These are phyloP conservation scores for Malurus melanocephalus DNA, from an alignment of 2,113 vertebrate genomes.

Conservation along the genomic window DNA sequence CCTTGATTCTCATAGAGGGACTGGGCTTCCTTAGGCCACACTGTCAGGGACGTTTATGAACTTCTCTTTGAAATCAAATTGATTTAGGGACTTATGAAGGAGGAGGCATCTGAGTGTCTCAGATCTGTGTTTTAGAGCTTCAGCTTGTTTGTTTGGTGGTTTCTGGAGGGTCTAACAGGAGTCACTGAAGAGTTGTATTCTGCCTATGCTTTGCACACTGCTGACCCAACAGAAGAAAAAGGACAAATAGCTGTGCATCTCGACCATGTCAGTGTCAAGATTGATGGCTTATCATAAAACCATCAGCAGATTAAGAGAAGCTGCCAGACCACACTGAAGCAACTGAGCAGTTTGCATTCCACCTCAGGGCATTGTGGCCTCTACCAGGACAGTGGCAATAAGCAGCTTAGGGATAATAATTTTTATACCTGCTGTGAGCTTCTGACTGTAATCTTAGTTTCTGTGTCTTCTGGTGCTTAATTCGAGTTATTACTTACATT, in stretches of 20 bases:
- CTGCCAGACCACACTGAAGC: neutral
- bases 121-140: neutral
- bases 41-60: neutral
- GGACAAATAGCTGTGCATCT: neutral
- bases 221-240: neutral
- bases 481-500: neutral
- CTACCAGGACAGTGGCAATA: neutral
- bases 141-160: neutral
- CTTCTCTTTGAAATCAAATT: neutral
- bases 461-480: neutral
- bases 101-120: neutral
- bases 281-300: neutral
- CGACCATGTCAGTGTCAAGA: neutral
- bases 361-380: neutral
- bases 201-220: neutral
- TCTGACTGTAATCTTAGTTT: neutral
- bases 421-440: neutral
- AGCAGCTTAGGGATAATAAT: neutral
- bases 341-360: neutral
- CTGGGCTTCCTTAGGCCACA: neutral
- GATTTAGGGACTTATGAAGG: neutral
- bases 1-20: neutral
- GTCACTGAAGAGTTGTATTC: neutral
- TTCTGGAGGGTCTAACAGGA: neutral
- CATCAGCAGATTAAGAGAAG: neutral